phyloP scores from a whole-genome alignment of 2,797 vertebrate genomes.

The Eurystomus glaucurus region DNA sequence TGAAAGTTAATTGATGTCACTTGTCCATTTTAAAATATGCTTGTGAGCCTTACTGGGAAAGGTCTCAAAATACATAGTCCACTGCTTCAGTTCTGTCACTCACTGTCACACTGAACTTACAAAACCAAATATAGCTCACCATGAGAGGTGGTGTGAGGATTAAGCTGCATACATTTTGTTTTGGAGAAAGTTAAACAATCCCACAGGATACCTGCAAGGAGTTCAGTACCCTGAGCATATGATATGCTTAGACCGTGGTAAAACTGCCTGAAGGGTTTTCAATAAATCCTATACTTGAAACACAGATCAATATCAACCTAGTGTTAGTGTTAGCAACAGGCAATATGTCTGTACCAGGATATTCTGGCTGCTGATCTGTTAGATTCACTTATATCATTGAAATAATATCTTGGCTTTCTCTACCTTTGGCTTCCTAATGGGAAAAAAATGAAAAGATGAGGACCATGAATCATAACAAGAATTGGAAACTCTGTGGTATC shows the following conservation, averaged over 20 bases:
- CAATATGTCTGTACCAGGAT: not conserved
- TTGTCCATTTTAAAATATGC: not conserved
- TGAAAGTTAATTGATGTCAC: not conserved
- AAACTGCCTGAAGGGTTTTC: not conserved
- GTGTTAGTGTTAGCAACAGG: not conserved
- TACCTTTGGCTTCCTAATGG: slow-evolving; percentile 10
- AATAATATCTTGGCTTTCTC: slow-evolving; percentile 36
- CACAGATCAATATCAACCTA: not conserved
- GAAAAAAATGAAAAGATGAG: not conserved
- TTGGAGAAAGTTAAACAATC: not conserved
- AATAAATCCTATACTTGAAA: not conserved
- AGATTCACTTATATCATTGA: slow-evolving; percentile 26
- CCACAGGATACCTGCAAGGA: not conserved
- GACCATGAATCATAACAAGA: slow-evolving; percentile 19
- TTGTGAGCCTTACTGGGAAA: not conserved
- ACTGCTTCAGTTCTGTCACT: not conserved
- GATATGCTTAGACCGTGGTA: not conserved
- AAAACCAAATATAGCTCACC: not conserved
- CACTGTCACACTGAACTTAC: not conserved
- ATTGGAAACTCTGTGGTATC: slow-evolving; percentile 18
- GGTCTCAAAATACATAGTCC: not conserved
- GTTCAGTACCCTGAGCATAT: not conserved
- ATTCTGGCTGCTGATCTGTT: slow-evolving; percentile 21
- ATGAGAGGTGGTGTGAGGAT: not conserved
- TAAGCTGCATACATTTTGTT: not conserved